phyloP scores from a whole-genome alignment of 2,113 vertebrate species.

The Raphicerus campestris region DNA sequence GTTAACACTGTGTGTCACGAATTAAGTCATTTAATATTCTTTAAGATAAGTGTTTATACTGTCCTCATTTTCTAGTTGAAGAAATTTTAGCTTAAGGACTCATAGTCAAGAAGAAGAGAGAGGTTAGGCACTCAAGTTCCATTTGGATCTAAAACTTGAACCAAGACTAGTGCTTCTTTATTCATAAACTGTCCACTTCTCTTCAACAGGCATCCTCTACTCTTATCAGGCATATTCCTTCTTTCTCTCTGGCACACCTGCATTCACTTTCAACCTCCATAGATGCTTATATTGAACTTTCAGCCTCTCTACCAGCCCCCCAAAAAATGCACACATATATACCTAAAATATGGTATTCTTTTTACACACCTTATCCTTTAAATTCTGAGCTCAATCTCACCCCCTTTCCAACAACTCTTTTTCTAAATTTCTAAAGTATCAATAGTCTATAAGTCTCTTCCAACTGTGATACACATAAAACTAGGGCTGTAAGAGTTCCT shows the following conservation, averaged over 20 bases:
- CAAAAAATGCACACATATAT: not conserved
- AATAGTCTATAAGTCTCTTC: not conserved
- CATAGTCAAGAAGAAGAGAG: not conserved
- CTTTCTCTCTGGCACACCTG: not conserved
- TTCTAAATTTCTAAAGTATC: not conserved
- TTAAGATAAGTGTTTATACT: not conserved
- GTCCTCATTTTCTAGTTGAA: not conserved
- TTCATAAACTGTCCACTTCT: not conserved
- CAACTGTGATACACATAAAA: not conserved
- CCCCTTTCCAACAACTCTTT: not conserved
- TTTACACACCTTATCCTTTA: not conserved
- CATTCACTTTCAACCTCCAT: not conserved
- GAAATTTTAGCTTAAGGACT: not conserved
- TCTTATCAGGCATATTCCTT: not conserved
- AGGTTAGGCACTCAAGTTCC: not conserved
- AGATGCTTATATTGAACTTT: not conserved
- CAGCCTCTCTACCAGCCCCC: not conserved
- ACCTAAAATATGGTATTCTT: not conserved
- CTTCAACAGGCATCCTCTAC: not conserved
- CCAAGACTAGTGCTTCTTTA: not conserved
- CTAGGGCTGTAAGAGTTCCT: not conserved
- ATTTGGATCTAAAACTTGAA: not conserved
- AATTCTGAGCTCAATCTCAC: not conserved
- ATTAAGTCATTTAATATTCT: not conserved
- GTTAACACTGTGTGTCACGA: not conserved